Percentiles rank a stretch among this genome's conserved stretches.
Evolutionary conservation across 2,888 invertebrate genomes (phyloP).

Genomic region (Plutella xylostella): DNA sequence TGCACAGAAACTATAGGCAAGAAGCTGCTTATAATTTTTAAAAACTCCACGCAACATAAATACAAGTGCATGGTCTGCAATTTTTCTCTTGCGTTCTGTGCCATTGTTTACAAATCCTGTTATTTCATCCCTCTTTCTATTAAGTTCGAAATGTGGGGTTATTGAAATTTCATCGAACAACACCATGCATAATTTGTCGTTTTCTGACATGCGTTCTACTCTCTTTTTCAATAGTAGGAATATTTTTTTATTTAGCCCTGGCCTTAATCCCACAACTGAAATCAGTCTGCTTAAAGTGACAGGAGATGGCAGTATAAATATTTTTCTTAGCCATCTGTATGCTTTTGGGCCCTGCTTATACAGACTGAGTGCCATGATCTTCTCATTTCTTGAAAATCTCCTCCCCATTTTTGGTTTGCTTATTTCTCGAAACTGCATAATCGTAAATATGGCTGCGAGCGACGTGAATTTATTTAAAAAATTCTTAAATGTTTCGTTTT

Average conservation of each 20-base stretch:
- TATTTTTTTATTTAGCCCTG: slow-evolving; percentile 6
- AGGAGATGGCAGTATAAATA: slow-evolving; percentile 6
- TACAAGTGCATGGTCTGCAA: slow-evolving; percentile 16
- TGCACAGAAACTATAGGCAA: slow-evolving; percentile 13
- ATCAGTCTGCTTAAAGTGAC: slow-evolving; percentile 2
- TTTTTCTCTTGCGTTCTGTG: background rate
- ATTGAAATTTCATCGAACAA: slow-evolving; percentile 11
- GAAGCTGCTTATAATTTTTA: slow-evolving; percentile 15
- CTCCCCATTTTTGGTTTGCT: slow-evolving; percentile 8
- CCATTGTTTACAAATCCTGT: slow-evolving; percentile 8
- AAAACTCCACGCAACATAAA: slow-evolving; percentile 14
- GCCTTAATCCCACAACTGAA: background rate
- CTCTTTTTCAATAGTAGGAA: slow-evolving; percentile 1
- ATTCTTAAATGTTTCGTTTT: background rate
- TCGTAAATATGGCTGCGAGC: background rate
- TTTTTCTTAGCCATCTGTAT: slow-evolving; percentile 8
- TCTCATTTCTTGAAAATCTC: slow-evolving; percentile 10
- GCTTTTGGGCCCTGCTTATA: slow-evolving; percentile 12
- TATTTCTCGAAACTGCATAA: background rate
- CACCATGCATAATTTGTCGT: slow-evolving; percentile 4
- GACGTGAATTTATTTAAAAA: background rate
- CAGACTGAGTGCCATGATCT: slow-evolving; percentile 9
- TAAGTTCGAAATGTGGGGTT: slow-evolving; percentile 10
- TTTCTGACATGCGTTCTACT: background rate
- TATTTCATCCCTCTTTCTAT: background rate